Evolutionary conservation across 2,797 vertebrate genomes (phyloP).

Genomic region (Huso huso): DNA sequence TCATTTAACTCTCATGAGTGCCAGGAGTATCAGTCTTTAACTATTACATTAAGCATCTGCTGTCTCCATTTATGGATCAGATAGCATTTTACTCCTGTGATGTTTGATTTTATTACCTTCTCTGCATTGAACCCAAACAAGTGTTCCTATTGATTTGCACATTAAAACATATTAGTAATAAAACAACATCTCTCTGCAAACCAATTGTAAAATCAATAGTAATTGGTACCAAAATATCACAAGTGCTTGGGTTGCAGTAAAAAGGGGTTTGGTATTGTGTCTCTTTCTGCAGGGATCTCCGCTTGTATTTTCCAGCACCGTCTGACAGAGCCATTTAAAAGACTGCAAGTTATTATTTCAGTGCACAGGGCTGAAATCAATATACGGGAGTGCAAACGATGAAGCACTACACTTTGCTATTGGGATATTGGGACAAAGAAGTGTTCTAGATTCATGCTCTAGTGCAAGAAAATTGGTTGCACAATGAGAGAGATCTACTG

Average conservation of each 20-base stretch:
- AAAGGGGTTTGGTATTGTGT: constrained; percentile 42
- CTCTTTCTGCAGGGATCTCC: constrained; percentile 27
- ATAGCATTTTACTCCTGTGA: constrained; percentile 74
- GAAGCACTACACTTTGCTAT: no score
- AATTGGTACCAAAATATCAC: constrained; percentile 99
- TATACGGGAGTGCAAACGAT: no score
- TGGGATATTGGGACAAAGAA: no score
- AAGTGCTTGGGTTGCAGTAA: constrained; percentile 88
- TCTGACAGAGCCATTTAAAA: no score
- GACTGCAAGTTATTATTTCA: no score
- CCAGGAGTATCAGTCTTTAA: constrained; percentile 61
- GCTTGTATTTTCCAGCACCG: no score
- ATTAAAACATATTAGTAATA: constrained; percentile 99
- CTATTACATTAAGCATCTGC: constrained; percentile 73
- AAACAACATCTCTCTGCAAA: constrained; percentile 95
- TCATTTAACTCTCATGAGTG: constrained; percentile 40
- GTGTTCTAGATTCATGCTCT: no score
- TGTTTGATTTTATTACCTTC: constrained; percentile 86
- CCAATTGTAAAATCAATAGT: constrained; percentile 99
- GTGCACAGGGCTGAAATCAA: no score
- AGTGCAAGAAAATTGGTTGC: no score
- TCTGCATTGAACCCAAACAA: constrained; percentile 86
- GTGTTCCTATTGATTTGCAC: constrained; percentile 97
- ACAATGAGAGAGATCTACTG: no score
- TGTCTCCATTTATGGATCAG: constrained; percentile 68